Conservation (phyloP, 2,797 vertebrate species). For the Gallirallus australis region DNA sequence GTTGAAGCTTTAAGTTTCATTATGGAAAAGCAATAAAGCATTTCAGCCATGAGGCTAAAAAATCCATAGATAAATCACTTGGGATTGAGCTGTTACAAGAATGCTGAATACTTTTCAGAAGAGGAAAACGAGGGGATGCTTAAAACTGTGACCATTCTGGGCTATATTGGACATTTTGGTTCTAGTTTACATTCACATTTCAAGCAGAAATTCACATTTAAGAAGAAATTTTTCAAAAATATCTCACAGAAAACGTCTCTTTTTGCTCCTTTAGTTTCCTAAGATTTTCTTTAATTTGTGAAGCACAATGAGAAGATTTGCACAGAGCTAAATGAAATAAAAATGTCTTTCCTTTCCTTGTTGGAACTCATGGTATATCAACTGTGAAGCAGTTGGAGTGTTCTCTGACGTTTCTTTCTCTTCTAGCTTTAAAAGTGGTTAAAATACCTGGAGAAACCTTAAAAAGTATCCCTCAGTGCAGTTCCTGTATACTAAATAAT, state of each 20-base stretch:
- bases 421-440: not conserved
- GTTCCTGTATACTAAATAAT: conserved; percentile 10
- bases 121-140: not conserved
- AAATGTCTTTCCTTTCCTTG: not conserved
- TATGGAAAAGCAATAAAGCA: conserved; percentile 37
- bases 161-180: not conserved
- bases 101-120: not conserved
- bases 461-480: not conserved
- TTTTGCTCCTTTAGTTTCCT: not conserved
- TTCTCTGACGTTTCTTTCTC: not conserved
- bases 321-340: not conserved
- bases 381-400: not conserved
- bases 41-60: conserved; percentile 21
- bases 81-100: conserved; percentile 5
- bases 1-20: conserved; percentile 3
- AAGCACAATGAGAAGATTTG: not conserved
- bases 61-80: not conserved
- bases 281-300: not conserved
- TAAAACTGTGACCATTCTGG: not conserved
- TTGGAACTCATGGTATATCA: not conserved
- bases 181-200: not conserved
- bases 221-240: not conserved
- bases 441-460: not conserved
- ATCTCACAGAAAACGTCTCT: not conserved
- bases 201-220: not conserved